Conservation (phyloP, 2,888 invertebrate species). For the Drosophila affinis region DNA sequence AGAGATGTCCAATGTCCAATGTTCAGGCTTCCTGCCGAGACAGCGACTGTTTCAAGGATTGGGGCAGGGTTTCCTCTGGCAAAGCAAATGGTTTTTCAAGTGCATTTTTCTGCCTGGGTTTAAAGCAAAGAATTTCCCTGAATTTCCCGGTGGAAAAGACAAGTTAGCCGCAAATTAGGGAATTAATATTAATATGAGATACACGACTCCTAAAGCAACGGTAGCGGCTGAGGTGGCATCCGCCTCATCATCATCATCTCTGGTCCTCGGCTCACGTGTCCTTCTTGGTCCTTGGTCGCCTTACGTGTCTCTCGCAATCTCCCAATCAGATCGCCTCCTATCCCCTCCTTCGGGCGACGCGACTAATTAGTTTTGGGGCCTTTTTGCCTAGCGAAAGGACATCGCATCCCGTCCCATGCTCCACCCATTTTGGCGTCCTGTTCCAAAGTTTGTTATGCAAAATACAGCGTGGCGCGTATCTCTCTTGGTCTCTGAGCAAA, state of each 20-base stretch:
- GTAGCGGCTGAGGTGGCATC: neutral
- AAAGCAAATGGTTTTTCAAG: conserved; percentile 57
- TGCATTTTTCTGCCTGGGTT: conserved; percentile 8
- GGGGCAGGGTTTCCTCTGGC: conserved; percentile 12
- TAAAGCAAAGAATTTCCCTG: conserved; percentile 19
- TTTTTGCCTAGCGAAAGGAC: conserved; percentile 48
- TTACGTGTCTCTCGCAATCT: conserved; percentile 67
- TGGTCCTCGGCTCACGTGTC: neutral
- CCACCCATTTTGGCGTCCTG: conserved; percentile 10
- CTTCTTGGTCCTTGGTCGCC: neutral
- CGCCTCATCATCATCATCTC: conserved; percentile 36
- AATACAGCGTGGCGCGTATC: conserved; percentile 68
- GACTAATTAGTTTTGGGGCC: conserved; percentile 76
- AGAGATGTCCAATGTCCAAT: conserved; percentile 13
- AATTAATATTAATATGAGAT: conserved; percentile 72
- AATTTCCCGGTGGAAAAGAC: conserved; percentile 36
- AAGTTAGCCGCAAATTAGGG: conserved; percentile 61
- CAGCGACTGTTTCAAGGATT: conserved; percentile 16
- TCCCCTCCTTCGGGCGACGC: conserved; percentile 33
- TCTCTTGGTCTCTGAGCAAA: conserved; percentile 62
- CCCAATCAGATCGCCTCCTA: neutral
- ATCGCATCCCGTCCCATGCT: conserved; percentile 2
- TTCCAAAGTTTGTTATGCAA: conserved; percentile 78
- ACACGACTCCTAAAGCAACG: conserved; percentile 46
- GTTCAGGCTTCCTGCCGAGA: conserved; percentile 58